Percentiles rank a stretch among this genome's conserved stretches.
These are phyloP conservation scores for Formica exsecta DNA, from an alignment of 1,140 invertebrate genomes.

Conservation along the genomic window DNA sequence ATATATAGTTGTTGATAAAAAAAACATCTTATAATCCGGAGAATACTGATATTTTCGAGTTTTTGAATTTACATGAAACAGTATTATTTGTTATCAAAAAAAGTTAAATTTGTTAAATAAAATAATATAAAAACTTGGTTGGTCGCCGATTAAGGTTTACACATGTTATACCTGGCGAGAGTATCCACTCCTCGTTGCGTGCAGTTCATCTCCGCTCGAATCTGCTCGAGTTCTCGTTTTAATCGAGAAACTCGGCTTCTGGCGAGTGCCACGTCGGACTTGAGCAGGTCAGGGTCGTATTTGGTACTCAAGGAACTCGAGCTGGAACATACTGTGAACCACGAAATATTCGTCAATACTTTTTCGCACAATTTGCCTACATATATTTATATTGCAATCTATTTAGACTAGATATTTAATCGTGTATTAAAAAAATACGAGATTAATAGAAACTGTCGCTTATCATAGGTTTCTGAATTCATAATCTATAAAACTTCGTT, in stretches of 20 bases:
- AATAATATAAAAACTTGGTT: not conserved
- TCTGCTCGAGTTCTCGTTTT: slow-evolving; percentile 96
- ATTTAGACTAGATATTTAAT: not conserved
- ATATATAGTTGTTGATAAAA: not conserved
- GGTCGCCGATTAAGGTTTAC: not conserved
- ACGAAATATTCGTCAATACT: slow-evolving; percentile 62
- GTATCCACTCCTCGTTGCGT: slow-evolving; percentile 97
- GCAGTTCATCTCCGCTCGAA: slow-evolving; percentile 95
- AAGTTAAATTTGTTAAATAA: not conserved
- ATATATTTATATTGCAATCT: not conserved
- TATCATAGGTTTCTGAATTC: not conserved
- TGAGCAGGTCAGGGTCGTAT: slow-evolving; percentile 97
- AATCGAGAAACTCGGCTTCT: slow-evolving; percentile 95
- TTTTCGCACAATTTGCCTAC: not conserved
- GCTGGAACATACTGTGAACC: slow-evolving; percentile 94
- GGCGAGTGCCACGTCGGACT: slow-evolving; percentile 96
- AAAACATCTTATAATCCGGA: not conserved
- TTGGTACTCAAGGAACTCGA: slow-evolving; percentile 95
- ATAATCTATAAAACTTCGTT: not conserved
- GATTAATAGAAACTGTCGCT: not conserved
- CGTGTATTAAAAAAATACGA: not conserved
- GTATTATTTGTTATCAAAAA: slow-evolving; percentile 11
- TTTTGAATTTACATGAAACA: not conserved
- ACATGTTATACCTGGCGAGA: slow-evolving; percentile 91
- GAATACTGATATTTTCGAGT: not conserved